phyloP scores from a whole-genome alignment of 2,888 invertebrate species.

The Aphodius sticticus region DNA sequence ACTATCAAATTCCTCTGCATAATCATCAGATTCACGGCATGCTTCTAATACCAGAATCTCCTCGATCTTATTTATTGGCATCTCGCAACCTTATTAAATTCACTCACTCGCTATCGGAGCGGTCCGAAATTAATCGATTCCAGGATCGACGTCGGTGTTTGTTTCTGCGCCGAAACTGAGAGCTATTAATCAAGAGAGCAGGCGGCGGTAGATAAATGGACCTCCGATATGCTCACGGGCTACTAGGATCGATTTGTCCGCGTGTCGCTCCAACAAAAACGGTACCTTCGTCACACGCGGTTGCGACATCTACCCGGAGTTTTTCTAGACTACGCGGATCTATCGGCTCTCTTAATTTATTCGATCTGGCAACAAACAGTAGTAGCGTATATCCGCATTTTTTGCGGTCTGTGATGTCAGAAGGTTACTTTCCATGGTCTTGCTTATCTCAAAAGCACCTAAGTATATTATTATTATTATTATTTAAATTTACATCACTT shows the following conservation, averaged over 20 bases:
- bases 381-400: neutral
- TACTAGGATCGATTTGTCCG: neutral
- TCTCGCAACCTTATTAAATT: neutral
- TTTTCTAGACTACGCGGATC: neutral
- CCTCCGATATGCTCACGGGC: slow-evolving; percentile 4
- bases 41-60: neutral
- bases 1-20: neutral
- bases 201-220: neutral
- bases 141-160: neutral
- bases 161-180: slow-evolving; percentile 4
- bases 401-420: neutral
- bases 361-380: neutral
- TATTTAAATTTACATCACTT: too few relatives aligned
- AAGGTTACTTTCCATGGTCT: too few relatives aligned
- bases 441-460: too few relatives aligned
- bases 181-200: neutral
- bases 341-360: neutral
- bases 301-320: neutral
- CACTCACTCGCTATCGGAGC: neutral
- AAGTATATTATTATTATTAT: too few relatives aligned
- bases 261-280: neutral
- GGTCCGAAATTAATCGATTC: neutral
- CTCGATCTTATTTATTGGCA: neutral
- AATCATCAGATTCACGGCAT: neutral
- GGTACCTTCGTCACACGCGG: neutral